phyloP scores from a whole-genome alignment of 2,113 vertebrate genomes.

The Perca schrenkii region DNA sequence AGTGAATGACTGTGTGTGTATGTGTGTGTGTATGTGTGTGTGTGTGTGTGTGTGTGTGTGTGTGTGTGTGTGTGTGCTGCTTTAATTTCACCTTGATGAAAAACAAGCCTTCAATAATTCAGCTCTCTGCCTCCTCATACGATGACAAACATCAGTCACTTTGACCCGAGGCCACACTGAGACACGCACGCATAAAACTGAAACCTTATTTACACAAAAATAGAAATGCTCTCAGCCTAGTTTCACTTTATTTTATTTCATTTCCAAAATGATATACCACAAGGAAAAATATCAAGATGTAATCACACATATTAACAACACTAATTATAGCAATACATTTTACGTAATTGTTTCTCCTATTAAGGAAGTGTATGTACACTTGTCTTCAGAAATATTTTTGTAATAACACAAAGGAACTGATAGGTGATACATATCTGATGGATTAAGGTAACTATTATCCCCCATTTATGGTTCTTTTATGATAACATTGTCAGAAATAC shows the following conservation, averaged over 20 bases:
- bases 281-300: not conserved
- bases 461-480: not conserved
- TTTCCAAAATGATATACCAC: not conserved
- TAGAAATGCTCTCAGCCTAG: not conserved
- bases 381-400: not conserved
- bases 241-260: not conserved
- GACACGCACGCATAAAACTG: not conserved
- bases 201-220: not conserved
- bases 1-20: constrained; percentile 19
- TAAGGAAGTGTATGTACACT: not conserved
- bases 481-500: not conserved
- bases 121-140: constrained; percentile 31
- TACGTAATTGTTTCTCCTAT: not conserved
- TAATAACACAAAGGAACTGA: not conserved
- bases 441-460: not conserved
- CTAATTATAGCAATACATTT: not conserved
- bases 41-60: not conserved
- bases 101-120: constrained; percentile 66
- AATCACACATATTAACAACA: not conserved
- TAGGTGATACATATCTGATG: not conserved
- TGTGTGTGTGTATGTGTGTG: constrained; percentile 24
- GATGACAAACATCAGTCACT: constrained; percentile 59
- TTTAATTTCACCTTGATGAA: constrained; percentile 63
- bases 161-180: constrained; percentile 33
- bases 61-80: not conserved